Base-by-base conservation (phyloP, 1,140 invertebrate genomes). In the Drosophila oshimai region DNA sequence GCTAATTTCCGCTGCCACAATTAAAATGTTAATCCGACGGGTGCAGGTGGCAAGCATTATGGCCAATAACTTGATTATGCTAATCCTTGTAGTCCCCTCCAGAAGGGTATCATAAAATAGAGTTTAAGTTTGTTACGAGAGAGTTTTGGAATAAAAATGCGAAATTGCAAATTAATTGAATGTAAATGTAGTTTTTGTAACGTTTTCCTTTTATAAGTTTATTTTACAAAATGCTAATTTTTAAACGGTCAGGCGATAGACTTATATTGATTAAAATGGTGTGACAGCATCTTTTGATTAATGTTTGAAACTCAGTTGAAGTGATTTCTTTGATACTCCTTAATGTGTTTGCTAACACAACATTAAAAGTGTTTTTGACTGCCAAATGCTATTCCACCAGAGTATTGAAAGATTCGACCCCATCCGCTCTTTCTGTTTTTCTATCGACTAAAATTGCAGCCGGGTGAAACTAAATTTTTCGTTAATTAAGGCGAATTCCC, bases 1-100 rank as follows among this genome's bases (percentile, higher is more conserved):
- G 58, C 80, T 84, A 70, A 84, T 84, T 84, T 84, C 79, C 79
- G 44, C 15, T 47, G 46, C 74, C 70, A 78, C 74, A 83, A 78
- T 83, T 78, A 84, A 78, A 83, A 78, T 84, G 79, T 61, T 75
- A 75, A 80, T 80, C 71, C 54, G 39, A 13, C 18, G 31, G 26
- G 6, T 50, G 65, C 65, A 70, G 49, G 67, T 70, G 64, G 50
- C 37, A 18, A 10, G 26, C 20, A 18, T 33, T 12, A 4, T 33
- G 22, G 54, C 34, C 54, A 33, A 61, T 20, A 34, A 61, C 58
- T 44, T 34, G 37, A 62, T 61, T 62, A 62, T 62, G 58, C 15
- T 34, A 61, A 61, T 61, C 36, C 34, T 44, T 62, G 37, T 61
- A 18, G 29, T 61, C n/a, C 6, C 20, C 31, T n/a, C 2, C 10